These are phyloP conservation scores for Opisthograptis luteolata DNA, from an alignment of 2,888 invertebrate species.

Conservation along the genomic window DNA sequence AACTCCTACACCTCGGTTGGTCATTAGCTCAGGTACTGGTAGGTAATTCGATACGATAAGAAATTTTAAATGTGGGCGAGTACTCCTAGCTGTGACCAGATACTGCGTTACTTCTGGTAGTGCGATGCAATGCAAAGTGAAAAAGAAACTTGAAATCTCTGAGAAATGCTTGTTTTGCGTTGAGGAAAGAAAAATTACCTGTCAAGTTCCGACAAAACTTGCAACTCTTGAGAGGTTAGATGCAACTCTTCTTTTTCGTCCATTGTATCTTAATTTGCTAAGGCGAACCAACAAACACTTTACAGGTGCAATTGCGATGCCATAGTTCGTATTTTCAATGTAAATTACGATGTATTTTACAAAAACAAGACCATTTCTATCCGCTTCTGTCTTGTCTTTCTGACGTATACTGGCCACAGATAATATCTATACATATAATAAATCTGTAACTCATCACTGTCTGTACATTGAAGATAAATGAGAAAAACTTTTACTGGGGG, in stretches of 20 bases:
- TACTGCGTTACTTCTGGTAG: too few relatives aligned
- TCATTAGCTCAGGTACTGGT: too few relatives aligned
- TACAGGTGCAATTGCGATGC: not conserved
- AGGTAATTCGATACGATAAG: too few relatives aligned
- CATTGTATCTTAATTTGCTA: slow-evolving; percentile 51
- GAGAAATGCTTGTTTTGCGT: slow-evolving; percentile 4
- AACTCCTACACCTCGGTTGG: too few relatives aligned
- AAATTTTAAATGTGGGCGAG: too few relatives aligned
- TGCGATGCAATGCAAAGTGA: not conserved
- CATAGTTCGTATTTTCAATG: not conserved
- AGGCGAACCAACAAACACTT: slow-evolving; percentile 1
- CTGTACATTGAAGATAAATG: too few relatives aligned
- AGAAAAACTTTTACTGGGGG: too few relatives aligned
- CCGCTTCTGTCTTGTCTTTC: slow-evolving; percentile 4
- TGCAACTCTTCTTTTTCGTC: slow-evolving; percentile 87
- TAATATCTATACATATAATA: not conserved
- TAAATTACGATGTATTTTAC: not conserved
- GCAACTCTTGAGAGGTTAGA: slow-evolving; percentile 92
- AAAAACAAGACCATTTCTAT: slow-evolving; percentile 9
- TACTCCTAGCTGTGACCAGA: not conserved
- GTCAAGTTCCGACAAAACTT: slow-evolving; percentile 94
- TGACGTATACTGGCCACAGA: slow-evolving; percentile 8
- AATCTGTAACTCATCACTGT: too few relatives aligned
- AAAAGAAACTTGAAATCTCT: not conserved
- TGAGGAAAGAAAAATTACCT: slow-evolving; percentile 84